A percentile compares a stretch with the other conserved stretches of the same genome.
Evolutionary conservation across 2,797 vertebrate genomes (phyloP).

Genomic region (Triplophysa yarkandensis): DNA sequence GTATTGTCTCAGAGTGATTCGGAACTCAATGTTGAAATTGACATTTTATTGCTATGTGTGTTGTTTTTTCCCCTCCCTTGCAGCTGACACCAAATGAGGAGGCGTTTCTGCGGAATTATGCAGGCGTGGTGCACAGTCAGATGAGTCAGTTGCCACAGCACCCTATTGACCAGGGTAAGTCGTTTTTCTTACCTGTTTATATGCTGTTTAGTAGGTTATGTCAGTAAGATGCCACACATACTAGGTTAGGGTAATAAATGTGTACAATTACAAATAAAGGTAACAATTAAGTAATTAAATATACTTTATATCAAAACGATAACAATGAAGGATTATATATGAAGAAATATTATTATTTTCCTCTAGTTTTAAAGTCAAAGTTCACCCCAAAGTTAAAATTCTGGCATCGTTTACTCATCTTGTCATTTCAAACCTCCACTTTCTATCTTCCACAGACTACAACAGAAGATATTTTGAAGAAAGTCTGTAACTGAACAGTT

Average conservation of each 20-base stretch:
- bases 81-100: conserved; percentile 96
- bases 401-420: too few species aligned
- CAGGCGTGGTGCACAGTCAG: conserved; percentile 95
- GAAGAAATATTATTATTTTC: too few species aligned
- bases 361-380: too few species aligned
- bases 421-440: too few species aligned
- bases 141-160: conserved; percentile 98
- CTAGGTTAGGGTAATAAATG: neutral
- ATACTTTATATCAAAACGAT: too few species aligned
- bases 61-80: conserved; percentile 12
- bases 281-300: too few species aligned
- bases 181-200: neutral
- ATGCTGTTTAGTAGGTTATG: neutral
- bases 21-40: neutral
- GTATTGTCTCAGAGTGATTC: neutral
- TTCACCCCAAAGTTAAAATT: too few species aligned
- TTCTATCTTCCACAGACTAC: too few species aligned
- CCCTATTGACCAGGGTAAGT: conserved; percentile 95
- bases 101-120: conserved; percentile 94
- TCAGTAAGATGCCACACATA: neutral
- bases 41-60: conserved; percentile 11
- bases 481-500: too few species aligned
- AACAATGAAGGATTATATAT: too few species aligned
- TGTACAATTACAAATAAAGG: neutral
- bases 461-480: too few species aligned